Percentiles rank a stretch among this genome's conserved stretches.
phyloP scores from a whole-genome alignment of 2,888 invertebrate species.

The Busseola fusca region DNA sequence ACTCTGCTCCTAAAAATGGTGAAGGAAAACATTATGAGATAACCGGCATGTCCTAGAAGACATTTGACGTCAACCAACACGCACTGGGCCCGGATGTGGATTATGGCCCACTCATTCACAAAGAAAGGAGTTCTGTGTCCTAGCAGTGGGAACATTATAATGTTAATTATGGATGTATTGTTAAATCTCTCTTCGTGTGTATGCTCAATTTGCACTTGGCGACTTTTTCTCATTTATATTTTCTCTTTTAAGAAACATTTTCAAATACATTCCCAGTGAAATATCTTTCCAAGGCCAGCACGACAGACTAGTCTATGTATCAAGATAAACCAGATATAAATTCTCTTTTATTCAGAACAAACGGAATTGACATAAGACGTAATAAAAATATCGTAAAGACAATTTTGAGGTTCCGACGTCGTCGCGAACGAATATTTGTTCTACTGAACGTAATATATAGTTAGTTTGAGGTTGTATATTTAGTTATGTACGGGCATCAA shows the following conservation, averaged over 20 bases:
- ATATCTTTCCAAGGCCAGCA: conserved; percentile 53
- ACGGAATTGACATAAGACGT: conserved; percentile 56
- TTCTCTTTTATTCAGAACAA: conserved; percentile 49
- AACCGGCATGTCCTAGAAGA: no score
- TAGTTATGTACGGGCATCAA: background rate
- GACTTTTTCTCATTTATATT: background rate
- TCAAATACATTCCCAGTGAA: conserved; percentile 7
- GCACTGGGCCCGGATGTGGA: no score
- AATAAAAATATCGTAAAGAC: conserved; percentile 72
- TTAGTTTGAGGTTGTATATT: conserved; percentile 7
- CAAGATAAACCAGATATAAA: conserved; percentile 69
- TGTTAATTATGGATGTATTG: no score
- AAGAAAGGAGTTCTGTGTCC: no score
- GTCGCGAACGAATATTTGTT: conserved; percentile 34
- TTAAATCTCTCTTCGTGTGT: no score
- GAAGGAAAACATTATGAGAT: no score
- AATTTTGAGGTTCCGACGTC: conserved; percentile 34
- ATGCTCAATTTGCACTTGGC: no score
- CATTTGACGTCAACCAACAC: no score
- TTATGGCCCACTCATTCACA: no score
- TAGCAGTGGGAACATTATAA: no score
- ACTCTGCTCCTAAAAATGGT: no score
- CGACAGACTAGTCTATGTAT: conserved; percentile 54
- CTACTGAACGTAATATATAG: conserved; percentile 13
- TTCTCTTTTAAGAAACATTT: conserved; percentile 4